phyloP scores from a whole-genome alignment of 2,797 vertebrate genomes.

The Delichon dasypus region DNA sequence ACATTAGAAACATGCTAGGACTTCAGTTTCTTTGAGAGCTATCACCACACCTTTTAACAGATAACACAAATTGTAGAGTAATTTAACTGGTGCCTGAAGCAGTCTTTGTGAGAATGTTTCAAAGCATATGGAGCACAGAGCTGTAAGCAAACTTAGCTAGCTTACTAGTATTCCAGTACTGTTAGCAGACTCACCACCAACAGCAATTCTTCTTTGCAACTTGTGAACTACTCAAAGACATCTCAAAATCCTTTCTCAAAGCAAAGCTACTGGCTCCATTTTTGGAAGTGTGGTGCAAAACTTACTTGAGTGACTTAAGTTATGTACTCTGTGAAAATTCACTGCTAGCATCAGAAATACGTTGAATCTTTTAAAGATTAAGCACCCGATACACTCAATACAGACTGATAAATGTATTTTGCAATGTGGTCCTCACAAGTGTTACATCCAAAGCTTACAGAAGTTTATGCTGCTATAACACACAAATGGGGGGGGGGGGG shows the following conservation, averaged over 20 bases:
- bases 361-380: not conserved
- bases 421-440: rapidly evolving
- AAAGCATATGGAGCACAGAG: not conserved
- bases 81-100: not conserved
- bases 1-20: not conserved
- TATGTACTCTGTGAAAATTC: rapidly evolving
- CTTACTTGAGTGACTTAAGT: not conserved
- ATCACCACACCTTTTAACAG: not conserved
- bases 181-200: not conserved
- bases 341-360: not conserved
- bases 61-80: not conserved
- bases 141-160: not conserved
- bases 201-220: not conserved
- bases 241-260: not conserved
- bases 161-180: not conserved
- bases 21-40: not conserved
- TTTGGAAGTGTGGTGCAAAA: not conserved
- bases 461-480: not conserved
- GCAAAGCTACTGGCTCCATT: not conserved
- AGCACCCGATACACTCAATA: not conserved
- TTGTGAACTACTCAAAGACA: not conserved
- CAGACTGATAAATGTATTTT: not conserved
- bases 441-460: not conserved
- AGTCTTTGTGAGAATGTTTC: not conserved
- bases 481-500: not conserved